Evolutionary conservation across 2,113 vertebrate genomes (phyloP).

Genomic region (Sialia sialis): DNA sequence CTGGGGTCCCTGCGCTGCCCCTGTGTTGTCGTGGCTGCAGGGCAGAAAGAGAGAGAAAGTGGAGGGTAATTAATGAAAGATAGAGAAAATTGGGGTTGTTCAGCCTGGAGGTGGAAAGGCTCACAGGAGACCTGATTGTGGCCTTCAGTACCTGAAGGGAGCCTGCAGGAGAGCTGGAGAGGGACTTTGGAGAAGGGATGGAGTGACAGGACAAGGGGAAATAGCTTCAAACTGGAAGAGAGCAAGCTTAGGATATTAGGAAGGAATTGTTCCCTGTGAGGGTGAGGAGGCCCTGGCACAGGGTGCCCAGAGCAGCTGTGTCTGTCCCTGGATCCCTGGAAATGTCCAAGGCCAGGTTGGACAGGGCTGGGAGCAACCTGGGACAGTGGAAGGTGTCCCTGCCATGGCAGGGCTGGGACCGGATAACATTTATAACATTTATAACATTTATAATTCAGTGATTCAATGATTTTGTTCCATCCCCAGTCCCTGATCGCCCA

Average conservation of each 20-base stretch:
- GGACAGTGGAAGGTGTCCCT: background rate
- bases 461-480: background rate
- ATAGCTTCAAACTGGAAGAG: background rate
- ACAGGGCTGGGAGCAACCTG: rapidly evolving
- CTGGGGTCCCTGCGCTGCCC: background rate
- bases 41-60: too few species aligned
- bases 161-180: background rate
- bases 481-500: rapidly evolving
- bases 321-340: background rate
- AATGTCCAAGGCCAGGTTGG: background rate
- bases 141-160: background rate
- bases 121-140: too few species aligned
- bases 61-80: background rate
- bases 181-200: background rate
- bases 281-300: background rate
- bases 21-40: rapidly evolving
- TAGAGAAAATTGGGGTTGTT: background rate
- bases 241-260: background rate
- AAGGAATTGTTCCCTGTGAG: rapidly evolving
- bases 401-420: background rate
- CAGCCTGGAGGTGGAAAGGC: background rate
- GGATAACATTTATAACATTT: background rate
- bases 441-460: rapidly evolving
- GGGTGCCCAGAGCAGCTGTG: background rate
- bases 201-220: background rate